Conservation (phyloP, 2,888 invertebrate genomes). For the Malacosoma neustria region DNA sequence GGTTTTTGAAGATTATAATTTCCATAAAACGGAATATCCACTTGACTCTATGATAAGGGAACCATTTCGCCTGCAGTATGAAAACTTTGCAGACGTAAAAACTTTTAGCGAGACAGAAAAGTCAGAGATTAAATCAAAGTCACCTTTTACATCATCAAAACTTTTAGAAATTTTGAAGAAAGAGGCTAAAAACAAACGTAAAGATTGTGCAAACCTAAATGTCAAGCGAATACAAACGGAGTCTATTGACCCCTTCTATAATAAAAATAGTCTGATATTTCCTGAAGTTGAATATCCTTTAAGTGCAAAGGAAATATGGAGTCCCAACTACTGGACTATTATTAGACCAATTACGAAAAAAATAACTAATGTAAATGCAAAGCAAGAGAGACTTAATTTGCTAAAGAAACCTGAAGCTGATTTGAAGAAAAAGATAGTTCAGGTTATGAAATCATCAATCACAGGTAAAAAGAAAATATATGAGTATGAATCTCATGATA, state of each 20-base stretch:
- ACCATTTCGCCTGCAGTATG: slow-evolving; percentile 7
- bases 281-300: slow-evolving; percentile 54
- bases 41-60: slow-evolving; percentile 10
- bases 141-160: slow-evolving; percentile 2
- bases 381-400: background rate
- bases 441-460: background rate
- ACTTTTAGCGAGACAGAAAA: background rate
- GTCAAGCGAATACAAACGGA: slow-evolving; percentile 6
- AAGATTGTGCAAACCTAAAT: slow-evolving; percentile 11
- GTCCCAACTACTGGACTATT: slow-evolving; percentile 35
- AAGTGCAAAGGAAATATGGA: slow-evolving; percentile 39
- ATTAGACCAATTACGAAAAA: slow-evolving; percentile 13
- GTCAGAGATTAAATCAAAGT: slow-evolving; percentile 2
- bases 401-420: background rate
- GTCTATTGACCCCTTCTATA: slow-evolving; percentile 14
- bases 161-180: slow-evolving; percentile 19
- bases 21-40: slow-evolving; percentile 38
- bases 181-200: slow-evolving; percentile 21
- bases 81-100: slow-evolving; percentile 2
- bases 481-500: background rate
- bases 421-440: background rate
- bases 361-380: slow-evolving; percentile 1
- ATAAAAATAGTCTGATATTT: slow-evolving; percentile 25
- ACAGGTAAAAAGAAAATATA: background rate
- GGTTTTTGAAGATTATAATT: slow-evolving; percentile 22